phyloP scores from a whole-genome alignment of 92 coral and sea anemone genomes.

The Blastomussa wellsi region DNA sequence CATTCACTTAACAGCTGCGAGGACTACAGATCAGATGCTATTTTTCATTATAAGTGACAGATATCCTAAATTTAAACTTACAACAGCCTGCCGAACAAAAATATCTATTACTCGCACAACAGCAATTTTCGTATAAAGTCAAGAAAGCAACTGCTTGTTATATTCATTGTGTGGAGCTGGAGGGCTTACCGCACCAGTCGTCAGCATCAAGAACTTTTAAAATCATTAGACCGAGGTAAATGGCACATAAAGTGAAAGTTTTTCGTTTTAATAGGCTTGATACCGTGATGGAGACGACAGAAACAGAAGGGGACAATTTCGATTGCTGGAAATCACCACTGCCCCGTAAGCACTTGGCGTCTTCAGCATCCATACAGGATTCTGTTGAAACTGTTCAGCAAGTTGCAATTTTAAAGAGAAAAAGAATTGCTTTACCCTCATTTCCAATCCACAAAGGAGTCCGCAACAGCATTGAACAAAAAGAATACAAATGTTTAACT shows the following conservation, averaged over 20 bases:
- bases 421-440: not conserved
- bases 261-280: not conserved
- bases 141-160: not conserved
- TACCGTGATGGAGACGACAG: constrained; percentile 8
- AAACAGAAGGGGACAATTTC: not conserved
- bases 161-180: not conserved
- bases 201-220: not conserved
- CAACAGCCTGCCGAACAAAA: not conserved
- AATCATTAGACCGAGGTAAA: not conserved
- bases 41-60: not conserved
- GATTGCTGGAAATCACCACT: not conserved
- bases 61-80: not conserved
- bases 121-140: not conserved
- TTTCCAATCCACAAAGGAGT: not conserved
- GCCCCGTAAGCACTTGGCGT: not conserved
- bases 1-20: not conserved
- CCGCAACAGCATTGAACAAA: not conserved
- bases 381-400: not conserved
- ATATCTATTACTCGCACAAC: not conserved
- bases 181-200: not conserved
- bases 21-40: not conserved
- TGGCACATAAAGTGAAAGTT: not conserved
- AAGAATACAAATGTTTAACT: not conserved
- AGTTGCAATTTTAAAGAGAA: not conserved
- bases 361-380: not conserved